phyloP scores from a whole-genome alignment of 2,888 invertebrate genomes.

The Eledone cirrhosa region DNA sequence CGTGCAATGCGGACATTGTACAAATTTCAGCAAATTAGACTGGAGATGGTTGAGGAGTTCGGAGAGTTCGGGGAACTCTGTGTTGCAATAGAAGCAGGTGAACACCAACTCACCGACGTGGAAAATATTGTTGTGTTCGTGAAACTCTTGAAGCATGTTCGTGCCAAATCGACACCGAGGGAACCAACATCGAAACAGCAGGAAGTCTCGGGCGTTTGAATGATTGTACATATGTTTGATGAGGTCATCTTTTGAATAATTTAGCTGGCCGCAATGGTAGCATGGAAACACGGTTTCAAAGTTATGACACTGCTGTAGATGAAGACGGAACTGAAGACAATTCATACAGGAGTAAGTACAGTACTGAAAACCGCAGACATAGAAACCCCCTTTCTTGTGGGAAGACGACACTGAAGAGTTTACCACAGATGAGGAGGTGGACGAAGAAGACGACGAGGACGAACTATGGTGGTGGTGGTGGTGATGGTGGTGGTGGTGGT shows the following conservation, averaged over 20 bases:
- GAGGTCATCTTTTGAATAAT: conserved; percentile 49
- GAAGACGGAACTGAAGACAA: conserved; percentile 47
- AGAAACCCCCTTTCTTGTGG: conserved; percentile 38
- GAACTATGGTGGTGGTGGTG: conserved; percentile 25
- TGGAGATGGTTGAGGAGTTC: conserved; percentile 49
- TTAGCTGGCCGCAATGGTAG: conserved; percentile 54
- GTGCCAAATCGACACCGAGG: conserved; percentile 52
- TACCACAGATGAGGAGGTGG: conserved; percentile 17
- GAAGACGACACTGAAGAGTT: background rate
- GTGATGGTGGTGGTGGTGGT: conserved; percentile 22
- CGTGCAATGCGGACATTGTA: conserved; percentile 55
- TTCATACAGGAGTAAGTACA: conserved; percentile 49
- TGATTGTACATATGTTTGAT: conserved; percentile 46
- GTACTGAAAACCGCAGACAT: conserved; percentile 53
- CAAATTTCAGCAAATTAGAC: conserved; percentile 51
- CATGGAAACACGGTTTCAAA: conserved; percentile 48
- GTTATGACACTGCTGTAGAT: conserved; percentile 44
- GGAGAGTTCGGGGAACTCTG: conserved; percentile 41
- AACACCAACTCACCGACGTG: conserved; percentile 41
- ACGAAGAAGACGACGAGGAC: conserved; percentile 24
- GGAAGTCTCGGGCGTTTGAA: conserved; percentile 45
- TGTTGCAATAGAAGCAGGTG: conserved; percentile 50
- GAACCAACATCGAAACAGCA: conserved; percentile 51
- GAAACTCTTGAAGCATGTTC: conserved; percentile 49
- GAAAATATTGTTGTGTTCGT: conserved; percentile 47